Conservation (phyloP, 1,140 invertebrate genomes). For the Eulimnadia texana region DNA sequence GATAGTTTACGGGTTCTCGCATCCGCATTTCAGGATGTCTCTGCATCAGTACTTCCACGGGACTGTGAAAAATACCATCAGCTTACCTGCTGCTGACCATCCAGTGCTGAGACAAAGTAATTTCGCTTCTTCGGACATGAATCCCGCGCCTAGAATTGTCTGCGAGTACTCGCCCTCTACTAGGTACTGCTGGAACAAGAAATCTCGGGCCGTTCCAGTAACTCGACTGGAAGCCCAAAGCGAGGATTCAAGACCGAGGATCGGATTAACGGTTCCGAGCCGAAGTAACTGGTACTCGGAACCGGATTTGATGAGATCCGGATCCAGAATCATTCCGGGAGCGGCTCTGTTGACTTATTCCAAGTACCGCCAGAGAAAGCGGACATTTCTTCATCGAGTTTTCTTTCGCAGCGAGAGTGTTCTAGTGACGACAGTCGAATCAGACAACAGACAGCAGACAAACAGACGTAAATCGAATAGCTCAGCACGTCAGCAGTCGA, state of each 20-base stretch:
- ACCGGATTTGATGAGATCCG: conserved; percentile 9
- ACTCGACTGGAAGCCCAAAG: too few species aligned
- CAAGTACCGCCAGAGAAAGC: conserved; percentile 14
- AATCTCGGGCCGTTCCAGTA: too few species aligned
- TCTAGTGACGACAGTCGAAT: neutral
- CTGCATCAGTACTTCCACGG: conserved; percentile 21
- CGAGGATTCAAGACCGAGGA: too few species aligned
- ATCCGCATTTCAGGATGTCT: conserved; percentile 28
- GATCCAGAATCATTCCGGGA: conserved; percentile 4
- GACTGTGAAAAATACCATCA: neutral
- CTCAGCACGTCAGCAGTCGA: too few species aligned
- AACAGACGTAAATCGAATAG: too few species aligned
- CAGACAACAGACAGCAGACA: too few species aligned
- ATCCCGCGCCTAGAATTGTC: neutral
- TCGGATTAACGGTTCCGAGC: too few species aligned
- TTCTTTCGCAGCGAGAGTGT: conserved; percentile 17
- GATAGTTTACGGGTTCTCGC: conserved; percentile 32
- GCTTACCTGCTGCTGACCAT: neutral
- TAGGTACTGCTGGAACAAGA: too few species aligned
- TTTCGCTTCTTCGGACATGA: neutral
- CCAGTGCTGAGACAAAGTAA: neutral
- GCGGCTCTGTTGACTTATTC: conserved; percentile 4
- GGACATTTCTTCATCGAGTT: conserved; percentile 12
- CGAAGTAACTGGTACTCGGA: conserved; percentile 3
- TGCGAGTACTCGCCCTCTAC: too few species aligned